Conservation (phyloP, 2,113 vertebrate genomes). For the Amazona vittata region DNA sequence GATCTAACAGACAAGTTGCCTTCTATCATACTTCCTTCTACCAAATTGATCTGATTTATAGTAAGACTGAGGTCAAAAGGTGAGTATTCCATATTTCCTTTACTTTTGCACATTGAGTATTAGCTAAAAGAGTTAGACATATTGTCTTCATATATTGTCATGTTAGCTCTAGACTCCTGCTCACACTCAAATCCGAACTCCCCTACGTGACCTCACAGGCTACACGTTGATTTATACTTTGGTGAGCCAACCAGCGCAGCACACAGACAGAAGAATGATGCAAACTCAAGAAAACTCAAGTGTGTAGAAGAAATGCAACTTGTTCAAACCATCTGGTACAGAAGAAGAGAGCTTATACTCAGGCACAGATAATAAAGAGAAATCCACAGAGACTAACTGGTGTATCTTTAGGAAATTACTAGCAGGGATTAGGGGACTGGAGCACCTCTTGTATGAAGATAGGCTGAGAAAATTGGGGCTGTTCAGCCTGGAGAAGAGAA, state of each 20-base stretch:
- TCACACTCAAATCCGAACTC: not conserved
- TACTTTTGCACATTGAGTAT: not conserved
- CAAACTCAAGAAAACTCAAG: not conserved
- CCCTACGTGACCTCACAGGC: not conserved
- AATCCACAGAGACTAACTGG: not conserved
- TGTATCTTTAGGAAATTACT: not conserved
- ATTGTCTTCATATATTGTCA: not conserved
- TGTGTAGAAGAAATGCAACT: not conserved
- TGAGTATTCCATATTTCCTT: not conserved
- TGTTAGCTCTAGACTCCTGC: not conserved
- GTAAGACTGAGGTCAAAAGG: not conserved
- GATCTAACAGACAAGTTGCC: not conserved
- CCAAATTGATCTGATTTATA: not conserved
- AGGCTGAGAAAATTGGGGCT: too few relatives aligned
- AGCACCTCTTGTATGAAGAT: too few relatives aligned
- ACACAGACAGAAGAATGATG: not conserved
- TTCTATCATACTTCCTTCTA: not conserved
- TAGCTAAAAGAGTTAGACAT: not conserved
- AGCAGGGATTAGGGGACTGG: not conserved
- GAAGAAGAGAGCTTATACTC: not conserved
- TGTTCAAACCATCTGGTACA: not conserved
- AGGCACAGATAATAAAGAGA: not conserved
- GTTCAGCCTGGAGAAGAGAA: too few relatives aligned
- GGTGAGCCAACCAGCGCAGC: not conserved
- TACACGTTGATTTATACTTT: fast-evolving